phyloP scores from a whole-genome alignment of 2,113 vertebrate genomes.

The Hydropotes inermis region DNA sequence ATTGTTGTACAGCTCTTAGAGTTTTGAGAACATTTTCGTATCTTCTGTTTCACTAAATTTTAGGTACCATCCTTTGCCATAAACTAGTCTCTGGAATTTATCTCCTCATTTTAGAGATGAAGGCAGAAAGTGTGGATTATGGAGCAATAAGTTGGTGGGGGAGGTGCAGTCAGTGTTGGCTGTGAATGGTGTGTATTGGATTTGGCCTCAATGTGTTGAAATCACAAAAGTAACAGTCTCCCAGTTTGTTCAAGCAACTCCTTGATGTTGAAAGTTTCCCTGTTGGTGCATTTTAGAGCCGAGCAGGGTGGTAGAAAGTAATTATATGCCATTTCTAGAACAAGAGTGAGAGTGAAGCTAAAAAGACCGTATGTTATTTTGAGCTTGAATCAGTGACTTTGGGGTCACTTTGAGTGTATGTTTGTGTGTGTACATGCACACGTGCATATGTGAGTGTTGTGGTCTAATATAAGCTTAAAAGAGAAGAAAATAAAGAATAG shows the following conservation, averaged over 20 bases:
- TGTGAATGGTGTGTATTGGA: conserved; percentile 6
- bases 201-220: conserved; percentile 64
- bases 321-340: conserved; percentile 30
- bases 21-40: neutral
- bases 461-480: neutral
- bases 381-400: conserved; percentile 32
- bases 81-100: neutral
- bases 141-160: neutral
- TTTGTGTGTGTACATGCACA: neutral
- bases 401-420: neutral
- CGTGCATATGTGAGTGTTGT: neutral
- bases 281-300: conserved; percentile 21
- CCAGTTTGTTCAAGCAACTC: conserved; percentile 72
- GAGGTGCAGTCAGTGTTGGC: neutral
- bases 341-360: conserved; percentile 51
- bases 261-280: conserved; percentile 47
- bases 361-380: conserved; percentile 70
- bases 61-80: neutral
- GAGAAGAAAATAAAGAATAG: neutral
- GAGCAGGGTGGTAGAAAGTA: conserved; percentile 54
- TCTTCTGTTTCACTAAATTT: neutral
- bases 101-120: neutral
- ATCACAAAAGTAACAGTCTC: conserved; percentile 70
- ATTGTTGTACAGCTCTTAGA: neutral
- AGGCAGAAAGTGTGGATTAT: neutral